Conservation (phyloP, 2,113 vertebrate genomes). For the Petrocephalus microphthalmus region DNA sequence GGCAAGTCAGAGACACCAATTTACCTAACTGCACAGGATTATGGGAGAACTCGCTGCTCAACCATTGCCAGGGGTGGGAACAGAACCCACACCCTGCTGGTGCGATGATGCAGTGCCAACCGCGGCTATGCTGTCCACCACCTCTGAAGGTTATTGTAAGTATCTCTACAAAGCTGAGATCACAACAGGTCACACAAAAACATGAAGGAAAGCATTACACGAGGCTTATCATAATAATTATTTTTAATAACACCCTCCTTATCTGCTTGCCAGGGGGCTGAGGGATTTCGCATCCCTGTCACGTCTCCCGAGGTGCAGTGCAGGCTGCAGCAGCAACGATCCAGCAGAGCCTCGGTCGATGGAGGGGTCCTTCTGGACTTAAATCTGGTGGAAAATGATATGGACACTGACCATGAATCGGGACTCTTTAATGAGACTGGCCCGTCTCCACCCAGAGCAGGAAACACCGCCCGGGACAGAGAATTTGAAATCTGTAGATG, state of each 20-base stretch:
- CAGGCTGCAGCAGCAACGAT: neutral
- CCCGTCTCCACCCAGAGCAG: neutral
- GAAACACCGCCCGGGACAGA: neutral
- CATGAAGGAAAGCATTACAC: neutral
- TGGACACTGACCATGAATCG: slow-evolving; percentile 10
- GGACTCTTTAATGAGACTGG: neutral
- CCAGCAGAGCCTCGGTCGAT: neutral
- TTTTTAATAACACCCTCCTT: neutral
- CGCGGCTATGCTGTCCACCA: neutral
- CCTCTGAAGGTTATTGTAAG: neutral
- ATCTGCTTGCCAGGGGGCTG: neutral
- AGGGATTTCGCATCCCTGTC: neutral
- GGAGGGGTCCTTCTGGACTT: neutral
- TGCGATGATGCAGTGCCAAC: neutral
- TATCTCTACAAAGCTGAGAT: neutral
- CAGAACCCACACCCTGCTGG: neutral
- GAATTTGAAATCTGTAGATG: neutral
- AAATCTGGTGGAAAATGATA: slow-evolving; percentile 19
- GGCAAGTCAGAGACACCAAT: neutral
- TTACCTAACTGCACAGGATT: neutral
- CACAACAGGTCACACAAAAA: neutral
- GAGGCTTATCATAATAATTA: neutral
- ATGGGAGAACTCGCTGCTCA: neutral
- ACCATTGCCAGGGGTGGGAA: neutral
- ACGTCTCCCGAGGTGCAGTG: neutral